Percentiles rank a stretch among this genome's conserved stretches.
Conservation (phyloP, 1,140 invertebrate genomes). For the Trinorchestia longiramus region DNA sequence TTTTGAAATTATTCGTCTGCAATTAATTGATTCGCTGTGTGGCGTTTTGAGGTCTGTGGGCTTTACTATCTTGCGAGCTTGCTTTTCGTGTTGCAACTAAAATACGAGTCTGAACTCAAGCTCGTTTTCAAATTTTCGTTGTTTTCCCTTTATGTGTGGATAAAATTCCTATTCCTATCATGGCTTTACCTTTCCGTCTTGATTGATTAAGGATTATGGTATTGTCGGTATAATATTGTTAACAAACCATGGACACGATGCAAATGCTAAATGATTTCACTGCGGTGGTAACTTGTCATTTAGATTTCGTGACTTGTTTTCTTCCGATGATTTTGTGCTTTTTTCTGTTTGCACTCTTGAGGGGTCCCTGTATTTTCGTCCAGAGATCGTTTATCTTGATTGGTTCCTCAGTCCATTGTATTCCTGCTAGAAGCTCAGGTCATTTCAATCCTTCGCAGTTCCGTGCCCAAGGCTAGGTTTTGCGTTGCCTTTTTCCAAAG, state of each 20-base stretch:
- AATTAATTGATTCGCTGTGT: background rate
- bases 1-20: background rate
- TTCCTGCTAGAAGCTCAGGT: background rate
- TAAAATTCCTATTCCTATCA: background rate
- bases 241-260: background rate
- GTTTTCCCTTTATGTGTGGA: background rate
- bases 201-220: background rate
- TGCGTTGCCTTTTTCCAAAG: background rate
- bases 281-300: background rate
- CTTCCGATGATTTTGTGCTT: background rate
- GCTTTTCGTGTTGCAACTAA: background rate
- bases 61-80: background rate
- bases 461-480: background rate
- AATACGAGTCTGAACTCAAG: background rate
- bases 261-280: background rate
- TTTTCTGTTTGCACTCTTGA: background rate
- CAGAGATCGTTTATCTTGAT: conserved; percentile 15
- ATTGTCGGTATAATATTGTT: background rate
- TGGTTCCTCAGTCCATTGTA: conserved; percentile 23
- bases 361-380: background rate
- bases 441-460: background rate
- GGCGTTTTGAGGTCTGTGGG: background rate
- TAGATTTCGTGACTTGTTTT: background rate
- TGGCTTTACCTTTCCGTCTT: background rate
- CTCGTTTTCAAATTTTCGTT: background rate